Evolutionary conservation across 2,888 invertebrate species (phyloP), one percentile per base, ranked within the genome.

Genomic region (Dynastes hyllus): DNA sequence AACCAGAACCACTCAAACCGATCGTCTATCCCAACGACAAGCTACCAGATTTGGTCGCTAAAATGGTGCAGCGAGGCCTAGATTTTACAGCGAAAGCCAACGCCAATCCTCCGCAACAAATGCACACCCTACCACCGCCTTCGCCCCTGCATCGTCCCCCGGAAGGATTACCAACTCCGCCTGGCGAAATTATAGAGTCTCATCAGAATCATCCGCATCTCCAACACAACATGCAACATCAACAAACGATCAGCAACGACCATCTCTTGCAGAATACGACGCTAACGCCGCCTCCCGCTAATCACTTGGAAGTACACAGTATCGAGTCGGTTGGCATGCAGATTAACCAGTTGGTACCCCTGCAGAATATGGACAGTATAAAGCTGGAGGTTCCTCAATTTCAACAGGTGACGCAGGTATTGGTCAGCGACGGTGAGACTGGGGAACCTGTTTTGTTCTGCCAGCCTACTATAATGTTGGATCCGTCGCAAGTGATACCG

Each of bases 1-100:
- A 87, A 82, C 78, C 84, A 29, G 86, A 88, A 79, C 80, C 86
- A 45, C 88, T 88, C 3, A 86, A 85, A 81, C 84, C 83, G 16
- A 71, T 81, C 11, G 83, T 85, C 51, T 84, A 84, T 45, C 81
- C 85, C 45, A 87, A 87, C 79, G 85, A 87, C 22, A 84, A 85
- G 75, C 83, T 89, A 51, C 87, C 87, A 8, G 86, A 87, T 78
- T 79, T 87, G 73, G 86, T 88, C 16, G 87, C 87, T 2, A 87
- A 88, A 78, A 88, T 88, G 84, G 85, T 88, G 32, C 86, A 87
- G 78, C 88, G 86, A 81, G 87, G 87, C 16, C 81, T 87, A 4
- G 85, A 85, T 77, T 83, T 86, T 11, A 85, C 87, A 5, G 83
- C 83, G 11, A 85, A 84, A 82, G 80, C 81, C 2, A 53, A n/a